Evolutionary conservation across 1,140 invertebrate genomes (phyloP), one percentile per base, ranked within the genome.

Genomic region (Pachyrhynchus sulphureomaculatus): DNA sequence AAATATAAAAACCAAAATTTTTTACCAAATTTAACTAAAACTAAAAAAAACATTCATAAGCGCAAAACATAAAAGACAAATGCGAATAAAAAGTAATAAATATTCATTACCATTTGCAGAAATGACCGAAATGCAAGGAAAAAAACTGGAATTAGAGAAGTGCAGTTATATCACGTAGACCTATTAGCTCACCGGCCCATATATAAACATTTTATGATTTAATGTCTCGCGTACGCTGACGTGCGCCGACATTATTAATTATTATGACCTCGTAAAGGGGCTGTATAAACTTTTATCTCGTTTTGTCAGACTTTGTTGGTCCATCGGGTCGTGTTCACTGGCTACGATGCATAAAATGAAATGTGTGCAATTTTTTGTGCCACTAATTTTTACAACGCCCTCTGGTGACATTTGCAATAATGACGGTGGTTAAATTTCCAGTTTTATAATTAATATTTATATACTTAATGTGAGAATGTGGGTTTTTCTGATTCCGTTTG

Each of bases 241-340:
- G 58, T 52, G 57, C 53, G 66, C 55, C 49, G 55, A 44, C 62
- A 58, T 66, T 68, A 68, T 68, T 68, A 68, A 68, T 68, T 68
- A 68, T 68, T 68, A 68, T 64, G 66, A 52, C 64, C 66, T 60
- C 66, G 64, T 68, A 68, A 68, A 68, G 66, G 66, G 66, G 55
- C 53, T 68, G 64, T 64, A 65, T 63, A 60, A 60, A 68, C 64
- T 68, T 68, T 68, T 68, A 68, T 68, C 66, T 68, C 66, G 64
- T 66, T 68, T 68, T 68, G 66, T 68, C 64, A 65, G 66, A 68
- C 66, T 68, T 68, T 66, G 66, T 68, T 58, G 62, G 66, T 65
- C 66, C 64, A 64, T 56, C 51, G 66, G 63, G 66, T 41, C 48
- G 56, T 65, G 66, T 65, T 55, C n/a, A 55, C 6, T 37, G 34